Evolutionary conservation across 2,888 invertebrate genomes (phyloP).

Genomic region (Aleiodes testaceus): DNA sequence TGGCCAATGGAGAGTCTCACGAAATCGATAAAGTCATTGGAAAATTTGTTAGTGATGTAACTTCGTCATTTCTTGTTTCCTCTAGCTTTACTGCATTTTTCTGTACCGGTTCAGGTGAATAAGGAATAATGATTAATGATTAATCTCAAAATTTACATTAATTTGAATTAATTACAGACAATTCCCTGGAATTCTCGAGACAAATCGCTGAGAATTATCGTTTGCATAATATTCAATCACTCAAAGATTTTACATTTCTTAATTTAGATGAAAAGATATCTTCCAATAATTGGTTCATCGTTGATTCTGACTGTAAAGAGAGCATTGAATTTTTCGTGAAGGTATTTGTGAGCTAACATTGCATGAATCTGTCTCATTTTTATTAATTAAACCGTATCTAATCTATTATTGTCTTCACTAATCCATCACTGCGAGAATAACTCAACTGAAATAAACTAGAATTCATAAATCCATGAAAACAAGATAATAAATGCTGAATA

Average conservation of each 20-base stretch:
- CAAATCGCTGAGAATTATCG: constrained; percentile 55
- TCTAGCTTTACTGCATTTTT: constrained; percentile 55
- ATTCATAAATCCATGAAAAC: no score
- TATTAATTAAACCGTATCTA: background rate
- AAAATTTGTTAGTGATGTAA: constrained; percentile 53
- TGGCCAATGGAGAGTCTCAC: constrained; percentile 28
- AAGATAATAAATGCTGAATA: background rate
- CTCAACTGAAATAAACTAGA: no score
- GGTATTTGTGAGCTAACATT: constrained; percentile 49
- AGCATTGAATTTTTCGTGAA: constrained; percentile 53
- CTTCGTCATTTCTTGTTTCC: constrained; percentile 50
- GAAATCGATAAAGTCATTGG: constrained; percentile 48
- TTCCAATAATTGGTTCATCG: constrained; percentile 55
- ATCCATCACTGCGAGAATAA: no score
- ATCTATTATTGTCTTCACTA: background rate
- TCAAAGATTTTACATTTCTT: constrained; percentile 47
- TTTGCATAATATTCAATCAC: constrained; percentile 48
- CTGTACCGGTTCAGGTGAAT: constrained; percentile 54
- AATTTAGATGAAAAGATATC: constrained; percentile 30
- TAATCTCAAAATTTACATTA: constrained; percentile 16
- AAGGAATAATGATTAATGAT: background rate
- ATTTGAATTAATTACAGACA: constrained; percentile 51
- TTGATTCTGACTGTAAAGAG: constrained; percentile 61
- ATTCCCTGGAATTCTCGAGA: constrained; percentile 53
- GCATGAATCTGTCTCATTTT: background rate